Evolutionary conservation across 2,797 vertebrate genomes (phyloP).

Genomic region (Novumbra hubbsi): DNA sequence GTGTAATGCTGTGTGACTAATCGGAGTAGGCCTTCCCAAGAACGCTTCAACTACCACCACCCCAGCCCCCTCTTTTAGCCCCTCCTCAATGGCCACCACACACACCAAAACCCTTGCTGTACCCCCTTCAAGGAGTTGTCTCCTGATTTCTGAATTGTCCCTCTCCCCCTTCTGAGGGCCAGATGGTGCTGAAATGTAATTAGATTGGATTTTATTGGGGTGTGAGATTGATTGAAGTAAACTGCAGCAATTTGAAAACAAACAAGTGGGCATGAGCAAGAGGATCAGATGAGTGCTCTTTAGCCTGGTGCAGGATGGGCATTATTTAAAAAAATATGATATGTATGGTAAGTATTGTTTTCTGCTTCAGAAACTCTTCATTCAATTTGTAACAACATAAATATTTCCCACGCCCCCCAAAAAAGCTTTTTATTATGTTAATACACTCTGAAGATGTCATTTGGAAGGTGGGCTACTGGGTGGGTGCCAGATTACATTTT

Average conservation of each 20-base stretch:
- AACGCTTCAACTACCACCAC: constrained; percentile 78
- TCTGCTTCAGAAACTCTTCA: background rate
- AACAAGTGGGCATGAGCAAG: constrained; percentile 64
- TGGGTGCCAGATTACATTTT: constrained; percentile 48
- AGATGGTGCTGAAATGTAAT: constrained; percentile 75
- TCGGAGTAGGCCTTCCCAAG: constrained; percentile 87
- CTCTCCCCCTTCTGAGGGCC: constrained; percentile 59
- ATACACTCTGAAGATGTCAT: constrained; percentile 6
- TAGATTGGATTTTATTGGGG: constrained; percentile 67
- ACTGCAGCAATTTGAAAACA: constrained; percentile 69
- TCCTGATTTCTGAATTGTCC: constrained; percentile 59
- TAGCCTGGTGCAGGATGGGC: constrained; percentile 26
- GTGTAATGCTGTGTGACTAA: constrained; percentile 95
- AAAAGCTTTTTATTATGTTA: constrained; percentile 19
- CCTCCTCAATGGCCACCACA: constrained; percentile 27
- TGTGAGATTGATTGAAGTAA: constrained; percentile 69
- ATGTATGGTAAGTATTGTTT: background rate
- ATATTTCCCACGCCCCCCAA: background rate
- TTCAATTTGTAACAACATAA: background rate
- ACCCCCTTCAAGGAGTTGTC: constrained; percentile 49
- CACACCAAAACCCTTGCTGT: constrained; percentile 60
- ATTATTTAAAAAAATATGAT: background rate
- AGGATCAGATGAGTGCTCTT: constrained; percentile 45
- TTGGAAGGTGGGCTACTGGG: constrained; percentile 50
- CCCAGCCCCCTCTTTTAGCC: constrained; percentile 7